phyloP scores from a whole-genome alignment of 2,113 vertebrate genomes.

The rat (Rattus norvegicus) region GRCr8 NC_086021.1:59894501-59895000 shows the following conservation, averaged over 20 bases:
- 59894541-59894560: neutral
- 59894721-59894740: neutral
- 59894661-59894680: neutral
- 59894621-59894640: neutral
- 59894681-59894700: neutral
- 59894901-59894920: neutral
- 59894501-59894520: neutral
- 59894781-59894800: neutral
- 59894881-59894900: neutral
- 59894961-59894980: neutral
- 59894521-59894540: neutral
- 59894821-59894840: neutral
- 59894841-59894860: neutral
- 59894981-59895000: too few relatives aligned
- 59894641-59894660: neutral
- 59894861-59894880: neutral
- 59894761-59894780: neutral
- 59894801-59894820: neutral
- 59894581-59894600: neutral
- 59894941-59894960: neutral
- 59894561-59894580: neutral
- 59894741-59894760: neutral
- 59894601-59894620: neutral
- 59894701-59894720: neutral
- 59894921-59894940: neutral